These are phyloP conservation scores for Thinocorus orbignyianus DNA, from an alignment of 2,113 vertebrate genomes.

Conservation along the genomic window DNA sequence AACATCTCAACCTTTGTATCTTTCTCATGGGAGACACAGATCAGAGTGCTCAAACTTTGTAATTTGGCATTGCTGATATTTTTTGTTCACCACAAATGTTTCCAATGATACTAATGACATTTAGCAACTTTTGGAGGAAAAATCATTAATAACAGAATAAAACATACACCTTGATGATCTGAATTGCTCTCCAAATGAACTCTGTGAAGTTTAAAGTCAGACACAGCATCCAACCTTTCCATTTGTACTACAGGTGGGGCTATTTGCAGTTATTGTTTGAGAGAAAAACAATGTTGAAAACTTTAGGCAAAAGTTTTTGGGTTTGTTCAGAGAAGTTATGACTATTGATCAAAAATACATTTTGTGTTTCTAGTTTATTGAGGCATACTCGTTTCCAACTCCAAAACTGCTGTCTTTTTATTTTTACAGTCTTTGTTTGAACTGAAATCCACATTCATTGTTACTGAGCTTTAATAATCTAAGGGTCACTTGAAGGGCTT, in stretches of 20 bases:
- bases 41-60: constrained; percentile 6
- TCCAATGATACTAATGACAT: background rate
- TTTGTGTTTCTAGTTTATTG: background rate
- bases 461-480: constrained; percentile 77
- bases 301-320: background rate
- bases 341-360: background rate
- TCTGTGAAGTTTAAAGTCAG: background rate
- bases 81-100: background rate
- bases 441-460: constrained; percentile 66
- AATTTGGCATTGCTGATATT: background rate
- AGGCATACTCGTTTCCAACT: constrained; percentile 6
- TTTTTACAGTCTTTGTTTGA: constrained; percentile 54
- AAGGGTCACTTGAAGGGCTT: constrained; percentile 77
- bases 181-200: background rate
- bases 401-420: constrained; percentile 55
- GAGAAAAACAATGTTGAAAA: background rate
- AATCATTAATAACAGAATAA: background rate
- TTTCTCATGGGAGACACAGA: constrained; percentile 26
- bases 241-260: background rate
- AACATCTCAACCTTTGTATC: constrained; percentile 11
- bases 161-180: background rate
- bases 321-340: background rate
- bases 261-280: background rate
- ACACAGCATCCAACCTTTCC: background rate
- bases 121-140: background rate